A percentile compares a stretch with the other conserved stretches of the same genome.
Conservation (phyloP, 1,140 invertebrate genomes). For the Bradynema listronoti region DNA sequence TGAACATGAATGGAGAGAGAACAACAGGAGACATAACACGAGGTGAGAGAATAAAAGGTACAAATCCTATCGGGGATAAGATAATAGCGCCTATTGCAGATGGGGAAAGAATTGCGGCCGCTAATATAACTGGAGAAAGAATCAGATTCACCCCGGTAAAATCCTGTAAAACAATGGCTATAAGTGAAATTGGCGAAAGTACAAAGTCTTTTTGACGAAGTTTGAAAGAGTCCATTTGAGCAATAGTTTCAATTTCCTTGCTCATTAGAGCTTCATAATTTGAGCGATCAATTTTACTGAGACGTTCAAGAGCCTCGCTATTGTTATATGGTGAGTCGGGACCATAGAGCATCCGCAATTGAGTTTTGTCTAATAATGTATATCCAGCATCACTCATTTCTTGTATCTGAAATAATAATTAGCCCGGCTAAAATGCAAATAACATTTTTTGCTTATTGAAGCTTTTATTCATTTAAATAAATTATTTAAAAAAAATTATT, state of each 20-base stretch:
- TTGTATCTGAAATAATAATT: conserved; percentile 15
- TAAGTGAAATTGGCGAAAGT: conserved; percentile 18
- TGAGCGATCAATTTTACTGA: conserved; percentile 8
- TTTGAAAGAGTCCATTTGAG: conserved; percentile 32
- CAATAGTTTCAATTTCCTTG: conserved; percentile 22
- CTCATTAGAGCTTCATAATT: conserved; percentile 25
- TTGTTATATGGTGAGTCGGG: conserved; percentile 40
- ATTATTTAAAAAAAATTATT: no score
- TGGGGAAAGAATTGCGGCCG: conserved; percentile 34
- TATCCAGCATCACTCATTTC: conserved; percentile 45
- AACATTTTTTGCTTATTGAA: no score
- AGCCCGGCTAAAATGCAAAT: background rate
- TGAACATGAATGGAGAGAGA: conserved; percentile 32
- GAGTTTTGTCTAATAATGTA: conserved; percentile 14
- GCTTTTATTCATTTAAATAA: no score
- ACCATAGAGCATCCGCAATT: conserved; percentile 34
- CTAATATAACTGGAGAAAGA: conserved; percentile 35
- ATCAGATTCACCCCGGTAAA: conserved; percentile 17
- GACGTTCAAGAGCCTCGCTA: conserved; percentile 24
- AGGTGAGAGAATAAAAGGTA: conserved; percentile 4
- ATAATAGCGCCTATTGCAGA: conserved; percentile 37
- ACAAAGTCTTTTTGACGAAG: conserved; percentile 37
- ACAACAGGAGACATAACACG: conserved; percentile 32
- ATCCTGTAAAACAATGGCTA: conserved; percentile 4
- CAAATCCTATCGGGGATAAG: conserved; percentile 21